Percentiles rank a stretch among this genome's conserved stretches.
These are phyloP conservation scores for Artemia sp. DNA, from an alignment of 2,888 invertebrate genomes.

Conservation along the genomic window DNA sequence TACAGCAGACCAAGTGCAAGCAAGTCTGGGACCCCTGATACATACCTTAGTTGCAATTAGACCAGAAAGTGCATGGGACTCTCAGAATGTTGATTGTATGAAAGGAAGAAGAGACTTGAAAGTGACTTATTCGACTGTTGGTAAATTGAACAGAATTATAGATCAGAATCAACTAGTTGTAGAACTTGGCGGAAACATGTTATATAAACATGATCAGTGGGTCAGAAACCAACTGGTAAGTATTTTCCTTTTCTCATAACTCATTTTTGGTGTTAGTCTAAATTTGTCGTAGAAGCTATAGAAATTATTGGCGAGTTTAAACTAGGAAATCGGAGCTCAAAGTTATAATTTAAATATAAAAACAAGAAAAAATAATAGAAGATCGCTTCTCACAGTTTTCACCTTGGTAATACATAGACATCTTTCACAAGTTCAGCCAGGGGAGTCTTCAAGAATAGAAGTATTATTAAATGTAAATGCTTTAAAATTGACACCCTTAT, in stretches of 20 bases:
- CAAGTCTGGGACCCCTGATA: slow-evolving; percentile 16
- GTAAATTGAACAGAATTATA: slow-evolving; percentile 49
- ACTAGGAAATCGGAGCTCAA: no score
- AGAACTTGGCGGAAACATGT: slow-evolving; percentile 51
- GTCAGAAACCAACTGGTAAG: slow-evolving; percentile 54
- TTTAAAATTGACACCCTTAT: no score
- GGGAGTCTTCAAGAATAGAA: no score
- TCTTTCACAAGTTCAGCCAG: no score
- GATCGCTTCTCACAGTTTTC: no score
- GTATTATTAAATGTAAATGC: no score
- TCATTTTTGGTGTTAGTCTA: no score
- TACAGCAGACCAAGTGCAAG: slow-evolving; percentile 21
- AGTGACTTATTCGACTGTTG: slow-evolving; percentile 33
- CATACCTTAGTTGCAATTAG: slow-evolving; percentile 44
- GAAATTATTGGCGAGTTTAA: no score
- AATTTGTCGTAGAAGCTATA: no score
- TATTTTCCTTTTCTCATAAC: slow-evolving; percentile 19
- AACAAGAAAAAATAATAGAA: no score
- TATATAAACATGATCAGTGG: slow-evolving; percentile 56
- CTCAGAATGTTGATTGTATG: slow-evolving; percentile 50
- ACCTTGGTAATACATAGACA: no score
- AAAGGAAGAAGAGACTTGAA: slow-evolving; percentile 21
- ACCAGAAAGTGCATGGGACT: slow-evolving; percentile 58
- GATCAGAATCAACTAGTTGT: slow-evolving; percentile 50
- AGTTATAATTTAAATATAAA: no score